Percentiles rank a stretch among this genome's conserved stretches.
These are phyloP conservation scores for Machimus atricapillus DNA, from an alignment of 2,888 invertebrate species.

Conservation along the genomic window DNA sequence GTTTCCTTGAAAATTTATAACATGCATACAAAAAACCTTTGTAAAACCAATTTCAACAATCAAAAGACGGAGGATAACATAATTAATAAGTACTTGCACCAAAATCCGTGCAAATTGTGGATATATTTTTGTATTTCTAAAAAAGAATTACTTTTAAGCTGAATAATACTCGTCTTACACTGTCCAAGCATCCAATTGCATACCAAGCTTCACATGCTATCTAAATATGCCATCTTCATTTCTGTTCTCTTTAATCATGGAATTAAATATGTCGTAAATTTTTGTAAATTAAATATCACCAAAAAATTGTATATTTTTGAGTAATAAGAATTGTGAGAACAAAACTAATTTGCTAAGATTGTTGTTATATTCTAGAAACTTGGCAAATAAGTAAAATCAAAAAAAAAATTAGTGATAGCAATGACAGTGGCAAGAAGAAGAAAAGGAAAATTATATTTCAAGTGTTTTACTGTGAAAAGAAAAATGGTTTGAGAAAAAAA, in stretches of 20 bases:
- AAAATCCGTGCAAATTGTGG: not conserved
- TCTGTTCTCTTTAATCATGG: not conserved
- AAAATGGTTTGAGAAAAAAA: not conserved
- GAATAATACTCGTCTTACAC: not conserved
- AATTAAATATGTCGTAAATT: not conserved
- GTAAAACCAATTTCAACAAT: not conserved
- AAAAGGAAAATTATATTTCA: not conserved
- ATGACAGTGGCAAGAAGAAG: not conserved
- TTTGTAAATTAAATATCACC: not conserved
- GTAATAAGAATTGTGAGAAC: not conserved
- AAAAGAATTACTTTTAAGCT: not conserved
- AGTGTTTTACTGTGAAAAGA: not conserved
- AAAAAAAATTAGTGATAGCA: not conserved
- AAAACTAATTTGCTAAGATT: constrained; percentile 5
- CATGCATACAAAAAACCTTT: not conserved
- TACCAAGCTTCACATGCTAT: not conserved
- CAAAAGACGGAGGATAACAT: not conserved
- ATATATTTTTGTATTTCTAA: not conserved
- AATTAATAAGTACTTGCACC: not conserved
- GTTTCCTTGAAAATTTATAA: not conserved
- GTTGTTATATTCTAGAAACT: not conserved
- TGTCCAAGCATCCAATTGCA: not conserved
- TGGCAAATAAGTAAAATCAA: not conserved
- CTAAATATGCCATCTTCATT: not conserved
- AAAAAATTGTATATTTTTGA: not conserved